Evolutionary conservation across 2,797 vertebrate species (phyloP), one percentile per base, ranked within the genome.

Genomic region (Sebastolobus alascanus): DNA sequence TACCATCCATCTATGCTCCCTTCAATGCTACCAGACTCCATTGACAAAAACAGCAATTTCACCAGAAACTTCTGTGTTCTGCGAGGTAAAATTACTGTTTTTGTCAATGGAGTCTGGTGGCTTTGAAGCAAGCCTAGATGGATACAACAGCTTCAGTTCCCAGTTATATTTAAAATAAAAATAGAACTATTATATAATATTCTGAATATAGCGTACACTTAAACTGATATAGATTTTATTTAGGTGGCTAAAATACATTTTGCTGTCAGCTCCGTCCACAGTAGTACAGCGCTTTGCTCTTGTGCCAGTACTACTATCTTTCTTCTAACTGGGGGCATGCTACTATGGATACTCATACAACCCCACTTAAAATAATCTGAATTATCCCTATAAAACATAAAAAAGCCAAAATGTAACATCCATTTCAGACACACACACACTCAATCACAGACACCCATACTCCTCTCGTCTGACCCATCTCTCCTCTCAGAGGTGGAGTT

Each of bases 401-500:
- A 59, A 35, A 20, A 8, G 20, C 43, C 6, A 31, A 25, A 35
- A 52, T 25, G 18, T 25, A 52, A 33, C 33, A 8, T 11, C 18
- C 20, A 59, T 59, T 75, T 46, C n/a, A 31, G 8, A 37, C 40
- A 55, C 18, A 65, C 16, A 40, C 2, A 52, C 18, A 71, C 59
- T 37, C 22, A 77, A 6, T 9, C 37, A 54, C 1, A 68, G 6
- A 59, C 66, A 31, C 52, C 43, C 69, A 33, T 8, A 69, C 43
- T 29, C 3, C 33, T 75, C 11, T 25, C 27, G 29, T 52, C 80
- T 74, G 50, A 71, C 12, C 56, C 25, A 95, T 96, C 86, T 97
- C 96, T 94, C 96, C 95, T 96, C 96, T 88, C 94, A 97, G 96
- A 97, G 95, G 91, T 95, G 95, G 95, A 96, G 94, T 95, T 96